Base-by-base conservation (phyloP, 2,888 invertebrate genomes). In the Lepidochrysops patricia region DNA sequence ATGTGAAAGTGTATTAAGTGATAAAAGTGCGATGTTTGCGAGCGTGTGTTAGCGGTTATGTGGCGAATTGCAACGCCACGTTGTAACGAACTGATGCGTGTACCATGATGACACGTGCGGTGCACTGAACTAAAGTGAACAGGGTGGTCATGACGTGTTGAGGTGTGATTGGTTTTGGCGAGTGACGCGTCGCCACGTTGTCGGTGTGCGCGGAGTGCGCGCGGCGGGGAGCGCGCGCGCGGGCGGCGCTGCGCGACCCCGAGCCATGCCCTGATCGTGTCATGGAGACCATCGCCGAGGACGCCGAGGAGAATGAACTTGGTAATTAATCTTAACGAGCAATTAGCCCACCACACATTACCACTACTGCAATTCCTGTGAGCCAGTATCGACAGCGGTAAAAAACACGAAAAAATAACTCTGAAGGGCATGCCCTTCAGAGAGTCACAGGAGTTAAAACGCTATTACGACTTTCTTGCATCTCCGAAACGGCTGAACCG, bases 271-370 rank as follows among this genome's bases (percentile, higher is more conserved):
- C 79, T 74, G 82, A 80, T 13, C 74, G 77, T 69, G 80, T 77
- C 76, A 93, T 93, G 93, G 93, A 93, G 90, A 92, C 93, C 70
- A 93, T 93, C 79, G 90, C 91, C 65, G 93, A 93, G 80, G 93
- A 93, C 78, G 91, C 91, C 66, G 93, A 93, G 75, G 90, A 91
- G 67, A 92, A 93, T 78, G 93, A 93, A 85, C 90, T 93, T 79
- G 93, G 93, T 93, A 89, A 90, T 56, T 50, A 13, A 13, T 34
- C 4, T n/a, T n/a, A n/a, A n/a, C n/a, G n/a, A n/a, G n/a, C n/a
- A n/a, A n/a, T n/a, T n/a, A n/a, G n/a, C n/a, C n/a, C n/a, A n/a
- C n/a, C n/a, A n/a, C n/a, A n/a, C n/a, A n/a, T n/a, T n/a, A n/a
- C n/a, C n/a, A n/a, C n/a, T n/a, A n/a, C n/a, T n/a, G n/a, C n/a